Evolutionary conservation across 2,797 vertebrate species (phyloP).

Genomic region (Ataeniobius toweri): DNA sequence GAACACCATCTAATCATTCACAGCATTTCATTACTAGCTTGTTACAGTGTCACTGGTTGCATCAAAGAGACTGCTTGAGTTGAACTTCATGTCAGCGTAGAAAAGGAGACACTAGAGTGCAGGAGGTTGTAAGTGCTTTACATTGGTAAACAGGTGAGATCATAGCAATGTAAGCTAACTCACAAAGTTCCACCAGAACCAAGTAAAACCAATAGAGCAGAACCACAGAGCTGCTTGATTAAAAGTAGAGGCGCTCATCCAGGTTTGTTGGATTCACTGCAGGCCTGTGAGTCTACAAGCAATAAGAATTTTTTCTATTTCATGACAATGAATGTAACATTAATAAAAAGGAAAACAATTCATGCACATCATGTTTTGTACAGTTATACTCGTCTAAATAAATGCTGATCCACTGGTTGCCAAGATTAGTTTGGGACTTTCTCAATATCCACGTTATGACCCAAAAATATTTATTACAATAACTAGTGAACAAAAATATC

Average conservation of each 20-base stretch:
- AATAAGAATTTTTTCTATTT: background rate
- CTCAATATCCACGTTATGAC: background rate
- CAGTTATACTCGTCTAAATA: background rate
- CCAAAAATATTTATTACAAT: background rate
- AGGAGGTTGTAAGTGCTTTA: background rate
- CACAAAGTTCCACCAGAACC: background rate
- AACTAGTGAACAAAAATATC: background rate
- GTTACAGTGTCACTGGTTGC: background rate
- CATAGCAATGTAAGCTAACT: background rate
- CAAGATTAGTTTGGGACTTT: conserved; percentile 1
- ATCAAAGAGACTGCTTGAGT: background rate
- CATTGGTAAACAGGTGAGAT: background rate
- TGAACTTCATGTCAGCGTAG: background rate
- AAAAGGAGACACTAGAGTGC: background rate
- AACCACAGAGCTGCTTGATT: background rate
- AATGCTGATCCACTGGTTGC: too few relatives aligned
- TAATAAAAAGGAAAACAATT: background rate
- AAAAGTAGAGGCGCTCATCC: background rate
- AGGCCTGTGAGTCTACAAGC: background rate
- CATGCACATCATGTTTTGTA: background rate
- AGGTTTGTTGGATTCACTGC: background rate
- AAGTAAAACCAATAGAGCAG: background rate
- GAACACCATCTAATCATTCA: background rate
- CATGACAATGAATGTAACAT: background rate
- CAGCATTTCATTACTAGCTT: background rate